Conservation (phyloP, 30 jellyfish, hydroid and myxozoan species). For the Aurelia coerulea region DNA sequence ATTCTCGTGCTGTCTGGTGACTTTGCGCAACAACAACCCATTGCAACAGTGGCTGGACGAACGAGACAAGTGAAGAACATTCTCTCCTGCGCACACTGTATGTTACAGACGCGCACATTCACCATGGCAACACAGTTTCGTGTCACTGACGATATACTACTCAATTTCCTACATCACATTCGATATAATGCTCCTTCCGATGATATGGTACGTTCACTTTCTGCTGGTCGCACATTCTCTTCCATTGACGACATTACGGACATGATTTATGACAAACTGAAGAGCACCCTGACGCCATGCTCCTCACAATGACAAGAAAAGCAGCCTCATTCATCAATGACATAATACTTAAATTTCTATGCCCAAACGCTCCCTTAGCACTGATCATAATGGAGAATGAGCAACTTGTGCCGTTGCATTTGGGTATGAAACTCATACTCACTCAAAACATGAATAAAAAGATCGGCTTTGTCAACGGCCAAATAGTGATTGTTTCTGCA, state of each 20-base stretch:
- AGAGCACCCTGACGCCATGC: background rate
- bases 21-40: background rate
- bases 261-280: background rate
- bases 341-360: background rate
- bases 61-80: background rate
- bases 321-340: background rate
- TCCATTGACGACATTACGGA: background rate
- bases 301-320: background rate
- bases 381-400: background rate
- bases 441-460: conserved; percentile 17
- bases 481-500: background rate
- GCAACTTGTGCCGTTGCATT: background rate
- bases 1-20: too few relatives aligned
- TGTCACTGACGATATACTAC: background rate
- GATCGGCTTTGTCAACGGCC: conserved; percentile 24
- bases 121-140: background rate
- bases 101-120: background rate
- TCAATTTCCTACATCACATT: background rate
- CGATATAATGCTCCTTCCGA: background rate
- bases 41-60: background rate
- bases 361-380: background rate
- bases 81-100: background rate
- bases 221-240: background rate
- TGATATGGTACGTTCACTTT: background rate
- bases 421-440: background rate